A percentile compares a stretch with the other conserved stretches of the same genome.
Evolutionary conservation across 2,888 invertebrate genomes (phyloP).

Genomic region (Ormyrus rosae): DNA sequence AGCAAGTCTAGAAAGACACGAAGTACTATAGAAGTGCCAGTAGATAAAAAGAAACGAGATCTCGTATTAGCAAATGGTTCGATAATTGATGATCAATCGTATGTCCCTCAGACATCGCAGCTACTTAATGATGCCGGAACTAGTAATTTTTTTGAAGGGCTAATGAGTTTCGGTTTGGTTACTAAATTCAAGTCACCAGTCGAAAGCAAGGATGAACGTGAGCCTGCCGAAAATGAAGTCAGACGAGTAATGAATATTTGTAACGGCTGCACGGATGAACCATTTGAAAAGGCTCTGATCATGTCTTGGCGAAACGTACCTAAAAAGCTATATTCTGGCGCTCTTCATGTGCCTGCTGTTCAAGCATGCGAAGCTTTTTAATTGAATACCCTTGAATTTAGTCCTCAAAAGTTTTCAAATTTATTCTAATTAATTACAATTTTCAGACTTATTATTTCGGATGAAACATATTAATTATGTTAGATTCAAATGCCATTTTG

Average conservation of each 20-base stretch:
- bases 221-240: conserved; percentile 90
- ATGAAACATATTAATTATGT: too few species aligned
- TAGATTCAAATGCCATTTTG: too few species aligned
- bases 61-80: conserved; percentile 83
- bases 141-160: conserved; percentile 77
- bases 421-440: too few species aligned
- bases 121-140: conserved; percentile 76
- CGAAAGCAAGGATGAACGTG: conserved; percentile 81
- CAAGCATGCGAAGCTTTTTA: conserved; percentile 82
- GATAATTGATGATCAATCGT: conserved; percentile 80
- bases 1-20: too few species aligned
- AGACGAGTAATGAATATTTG: conserved; percentile 88
- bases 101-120: conserved; percentile 72
- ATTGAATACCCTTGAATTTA: conserved; percentile 43
- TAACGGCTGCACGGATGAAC: conserved; percentile 85
- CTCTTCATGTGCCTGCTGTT: conserved; percentile 82
- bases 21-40: conserved; percentile 46
- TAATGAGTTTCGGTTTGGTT: conserved; percentile 83
- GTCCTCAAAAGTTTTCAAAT: too few species aligned
- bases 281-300: conserved; percentile 87
- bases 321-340: conserved; percentile 85
- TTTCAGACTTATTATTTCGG: too few species aligned
- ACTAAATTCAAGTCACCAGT: too few species aligned
- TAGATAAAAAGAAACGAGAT: conserved; percentile 80
- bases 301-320: conserved; percentile 86